Base-by-base conservation (phyloP, 2,888 invertebrate genomes). In the Operophtera brumata region DNA sequence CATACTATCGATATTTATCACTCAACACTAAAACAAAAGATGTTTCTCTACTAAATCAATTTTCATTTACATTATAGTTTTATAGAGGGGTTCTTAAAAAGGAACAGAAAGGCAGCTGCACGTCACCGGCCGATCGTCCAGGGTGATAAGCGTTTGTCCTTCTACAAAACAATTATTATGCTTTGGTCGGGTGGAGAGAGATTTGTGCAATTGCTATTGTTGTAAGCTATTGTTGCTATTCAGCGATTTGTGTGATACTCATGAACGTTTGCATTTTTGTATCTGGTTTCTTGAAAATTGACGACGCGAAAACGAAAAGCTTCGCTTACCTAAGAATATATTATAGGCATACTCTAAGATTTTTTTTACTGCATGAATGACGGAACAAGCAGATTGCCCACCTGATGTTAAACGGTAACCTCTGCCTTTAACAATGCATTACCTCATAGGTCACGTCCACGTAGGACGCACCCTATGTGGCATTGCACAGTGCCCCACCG, bases 151-250 rank as follows among this genome's bases (percentile, higher is more conserved):
- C 72, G 64, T 65, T 69, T 81, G 86, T 87, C 86, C 85, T 86
- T 85, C 82, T 75, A 83, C 84, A 79, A 84, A 87, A 85, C 86
- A 87, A 88, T 88, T 84, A 86, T 79, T 74, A 75, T 75, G 76
- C 75, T 74, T 75, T 73, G 73, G 73, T 75, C 67, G 71, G 67
- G 65, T 64, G 67, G 71, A 69, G 71, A 69, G 73, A 77, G 82
- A 82, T 82, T 86, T 84, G 78, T 75, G 78, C 78, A 85, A 83
- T 75, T 66, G 65, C 76, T 75, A 73, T 79, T 78, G 71, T 73
- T 58, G 65, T 68, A 67, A 70, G 71, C 73, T 77, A 77, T 81
- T 80, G 80, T 81, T 73, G 70, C 59, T 57, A 46, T 47, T 47
- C 52, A 66, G 63, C 67, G 67, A 77, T 75, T 73, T 73, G 69